Percentiles rank a stretch among this genome's conserved stretches.
phyloP scores from a whole-genome alignment of 2,888 invertebrate genomes.

The Meliscaeva auricollis region DNA sequence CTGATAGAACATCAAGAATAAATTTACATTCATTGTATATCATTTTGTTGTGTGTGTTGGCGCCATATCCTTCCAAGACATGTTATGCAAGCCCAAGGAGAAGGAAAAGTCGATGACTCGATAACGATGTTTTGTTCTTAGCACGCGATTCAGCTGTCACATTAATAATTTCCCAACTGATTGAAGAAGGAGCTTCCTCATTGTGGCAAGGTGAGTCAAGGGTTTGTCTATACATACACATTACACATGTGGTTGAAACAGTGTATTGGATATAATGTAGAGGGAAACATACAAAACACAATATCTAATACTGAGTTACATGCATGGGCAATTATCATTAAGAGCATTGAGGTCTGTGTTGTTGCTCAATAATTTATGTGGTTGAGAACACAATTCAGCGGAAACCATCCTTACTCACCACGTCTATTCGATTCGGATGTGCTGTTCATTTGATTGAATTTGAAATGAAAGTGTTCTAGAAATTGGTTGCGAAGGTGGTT shows the following conservation, averaged over 20 bases:
- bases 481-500: neutral
- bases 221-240: neutral
- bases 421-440: constrained; percentile 47
- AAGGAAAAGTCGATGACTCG: constrained; percentile 14
- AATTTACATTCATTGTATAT: constrained; percentile 53
- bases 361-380: constrained; percentile 63
- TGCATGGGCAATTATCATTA: constrained; percentile 74
- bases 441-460: constrained; percentile 64
- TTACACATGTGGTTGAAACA: neutral
- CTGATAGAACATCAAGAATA: constrained; percentile 17
- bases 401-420: constrained; percentile 29
- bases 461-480: constrained; percentile 27
- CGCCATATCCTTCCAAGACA: neutral
- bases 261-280: too few species aligned
- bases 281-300: neutral
- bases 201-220: neutral
- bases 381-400: constrained; percentile 43
- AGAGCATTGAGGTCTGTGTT: constrained; percentile 54
- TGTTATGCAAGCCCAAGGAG: neutral
- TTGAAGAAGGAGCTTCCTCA: constrained; percentile 37
- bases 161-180: constrained; percentile 67
- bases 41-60: neutral
- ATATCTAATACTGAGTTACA: constrained; percentile 49
- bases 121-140: constrained; percentile 44
- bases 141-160: constrained; percentile 71